Evolutionary conservation across 2,888 invertebrate genomes (phyloP), one percentile per base, ranked within the genome.

Genomic region (Callosobruchus maculatus): DNA sequence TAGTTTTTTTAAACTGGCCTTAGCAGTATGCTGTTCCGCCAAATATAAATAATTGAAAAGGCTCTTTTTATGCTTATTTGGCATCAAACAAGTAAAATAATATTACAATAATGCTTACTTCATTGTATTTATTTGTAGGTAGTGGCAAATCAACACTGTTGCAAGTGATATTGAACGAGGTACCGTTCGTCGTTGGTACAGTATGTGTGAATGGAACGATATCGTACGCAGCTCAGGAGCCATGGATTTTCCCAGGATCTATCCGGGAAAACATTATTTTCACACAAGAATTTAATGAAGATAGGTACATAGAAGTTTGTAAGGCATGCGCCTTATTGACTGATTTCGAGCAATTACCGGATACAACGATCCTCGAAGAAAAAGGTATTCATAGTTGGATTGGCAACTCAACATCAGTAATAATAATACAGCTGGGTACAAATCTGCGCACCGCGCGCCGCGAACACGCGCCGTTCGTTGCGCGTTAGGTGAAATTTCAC

Each of bases 241-340:
- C 96, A 0, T 97, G 96, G 96, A 84, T 93, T 0, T 93, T 93
- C 82, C 92, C 92, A 74, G 93, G 92, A n/a, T 94, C 94, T 76
- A 92, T 98, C 0, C 89, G 94, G 13, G 95, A 97, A 82, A 98
- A 98, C 86, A 95, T 98, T 78, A 85, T 96, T 0, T 97, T 98
- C 86, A 97, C 97, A 0, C 91, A 90, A 83, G 88, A 90, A 78
- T 93, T 91, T 91, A 92, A 92, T 80, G 88, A 90, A 22, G 89
- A 90, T 22, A 89, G 91, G 21, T 93, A 89, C 85, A 93, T 89
- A 86, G 88, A 91, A 74, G 92, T 91, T 68, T 87, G 95, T 3
- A 89, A 90, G 67, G 92, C 91, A 0, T 93, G 93, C 82, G 92
- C 93, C 2, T 88, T 94, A 73, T 91, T 91, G 82, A 86, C 90